Conservation (phyloP, 2,113 vertebrate genomes). For the Coracopsis vasa region DNA sequence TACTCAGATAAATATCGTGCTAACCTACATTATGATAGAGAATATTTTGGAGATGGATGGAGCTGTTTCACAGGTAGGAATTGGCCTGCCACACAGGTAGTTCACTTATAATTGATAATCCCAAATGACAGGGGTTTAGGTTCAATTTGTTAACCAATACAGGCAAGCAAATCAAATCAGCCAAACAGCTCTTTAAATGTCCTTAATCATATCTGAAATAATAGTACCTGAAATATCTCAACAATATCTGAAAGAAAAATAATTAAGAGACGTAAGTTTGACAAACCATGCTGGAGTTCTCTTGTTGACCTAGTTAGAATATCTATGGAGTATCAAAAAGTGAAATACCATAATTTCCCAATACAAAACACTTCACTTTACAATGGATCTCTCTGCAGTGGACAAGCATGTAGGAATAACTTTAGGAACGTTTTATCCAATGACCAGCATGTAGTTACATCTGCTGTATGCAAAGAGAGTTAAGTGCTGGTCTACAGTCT, state of each 20-base stretch:
- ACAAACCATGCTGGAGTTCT: background rate
- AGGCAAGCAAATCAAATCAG: background rate
- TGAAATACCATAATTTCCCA: background rate
- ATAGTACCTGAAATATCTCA: background rate
- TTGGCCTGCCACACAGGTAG: background rate
- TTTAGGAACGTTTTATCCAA: background rate
- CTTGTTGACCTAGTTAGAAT: background rate
- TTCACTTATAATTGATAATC: background rate
- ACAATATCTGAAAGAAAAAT: background rate
- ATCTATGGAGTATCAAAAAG: background rate
- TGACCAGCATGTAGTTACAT: background rate
- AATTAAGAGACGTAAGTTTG: background rate
- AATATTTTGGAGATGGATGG: background rate
- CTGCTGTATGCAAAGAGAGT: background rate
- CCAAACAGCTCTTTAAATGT: background rate
- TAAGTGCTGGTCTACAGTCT: background rate
- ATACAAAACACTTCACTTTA: background rate
- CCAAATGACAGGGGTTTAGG: background rate
- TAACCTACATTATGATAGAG: background rate
- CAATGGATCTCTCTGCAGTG: background rate
- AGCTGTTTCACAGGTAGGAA: background rate
- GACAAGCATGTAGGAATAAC: background rate
- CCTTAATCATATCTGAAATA: background rate
- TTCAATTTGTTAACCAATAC: background rate
- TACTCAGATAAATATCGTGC: background rate